Conservation (phyloP, 2,888 invertebrate species). For the Lithosia quadra region DNA sequence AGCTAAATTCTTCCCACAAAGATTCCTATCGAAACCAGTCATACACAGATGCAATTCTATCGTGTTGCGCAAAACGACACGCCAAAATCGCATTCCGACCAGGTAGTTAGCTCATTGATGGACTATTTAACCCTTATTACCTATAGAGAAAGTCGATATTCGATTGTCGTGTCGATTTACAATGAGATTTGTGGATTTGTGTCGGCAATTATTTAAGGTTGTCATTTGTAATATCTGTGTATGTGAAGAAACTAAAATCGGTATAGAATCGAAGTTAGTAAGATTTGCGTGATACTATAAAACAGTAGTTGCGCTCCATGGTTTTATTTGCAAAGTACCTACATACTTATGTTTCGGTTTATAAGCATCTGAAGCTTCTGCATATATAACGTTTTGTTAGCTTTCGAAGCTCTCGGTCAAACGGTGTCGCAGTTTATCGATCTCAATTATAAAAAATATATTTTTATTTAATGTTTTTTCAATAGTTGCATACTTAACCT, state of each 20-base stretch:
- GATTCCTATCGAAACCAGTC: slow-evolving; percentile 64
- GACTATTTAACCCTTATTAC: slow-evolving; percentile 43
- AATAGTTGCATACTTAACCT: not conserved
- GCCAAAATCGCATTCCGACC: slow-evolving; percentile 63
- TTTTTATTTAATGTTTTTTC: no score
- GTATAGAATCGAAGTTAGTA: not conserved
- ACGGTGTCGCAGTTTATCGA: no score
- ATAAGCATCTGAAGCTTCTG: no score
- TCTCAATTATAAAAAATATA: no score
- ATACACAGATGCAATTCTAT: slow-evolving; percentile 62
- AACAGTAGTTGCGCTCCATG: not conserved
- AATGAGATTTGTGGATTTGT: slow-evolving; percentile 40
- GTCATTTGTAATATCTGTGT: slow-evolving; percentile 28
- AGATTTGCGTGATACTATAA: not conserved
- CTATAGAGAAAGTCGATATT: slow-evolving; percentile 37
- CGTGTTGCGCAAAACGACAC: slow-evolving; percentile 64
- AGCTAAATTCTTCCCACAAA: slow-evolving; percentile 57
- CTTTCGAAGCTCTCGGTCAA: no score
- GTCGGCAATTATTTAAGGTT: slow-evolving; percentile 31
- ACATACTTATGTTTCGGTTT: no score
- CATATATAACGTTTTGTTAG: no score
- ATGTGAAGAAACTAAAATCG: not conserved
- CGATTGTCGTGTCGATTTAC: slow-evolving; percentile 40
- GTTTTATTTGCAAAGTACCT: no score
- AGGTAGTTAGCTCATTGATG: slow-evolving; percentile 41